These are phyloP conservation scores for Epistrophe eligans DNA, from an alignment of 2,888 invertebrate species.

Conservation along the genomic window DNA sequence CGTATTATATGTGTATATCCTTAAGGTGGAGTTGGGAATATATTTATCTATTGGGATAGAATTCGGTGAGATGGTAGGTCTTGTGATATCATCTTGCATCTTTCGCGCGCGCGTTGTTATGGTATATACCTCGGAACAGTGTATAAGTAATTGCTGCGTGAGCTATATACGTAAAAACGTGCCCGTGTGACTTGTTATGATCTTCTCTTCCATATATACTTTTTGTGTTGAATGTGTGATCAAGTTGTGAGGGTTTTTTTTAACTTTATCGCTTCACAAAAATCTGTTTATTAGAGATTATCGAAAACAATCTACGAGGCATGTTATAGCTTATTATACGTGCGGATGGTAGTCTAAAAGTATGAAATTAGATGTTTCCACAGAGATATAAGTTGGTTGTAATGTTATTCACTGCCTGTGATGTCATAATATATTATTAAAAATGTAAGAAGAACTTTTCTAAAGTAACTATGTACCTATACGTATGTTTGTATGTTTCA, in stretches of 20 bases:
- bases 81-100: slow-evolving; percentile 70
- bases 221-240: slow-evolving; percentile 48
- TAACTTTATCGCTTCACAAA: slow-evolving; percentile 48
- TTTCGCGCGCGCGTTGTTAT: slow-evolving; percentile 25
- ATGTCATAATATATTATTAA: background rate
- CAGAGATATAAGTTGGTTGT: slow-evolving; percentile 11
- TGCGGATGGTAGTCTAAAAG: background rate
- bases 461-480: background rate
- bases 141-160: slow-evolving; percentile 75
- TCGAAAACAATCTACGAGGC: slow-evolving; percentile 57
- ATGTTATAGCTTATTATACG: slow-evolving; percentile 34
- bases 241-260: slow-evolving; percentile 29
- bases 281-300: slow-evolving; percentile 67
- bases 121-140: slow-evolving; percentile 35
- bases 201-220: slow-evolving; percentile 7
- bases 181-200: slow-evolving; percentile 63
- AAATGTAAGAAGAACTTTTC: background rate
- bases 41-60: background rate
- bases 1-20: slow-evolving; percentile 3
- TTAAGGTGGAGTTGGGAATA: background rate
- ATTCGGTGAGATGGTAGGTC: slow-evolving; percentile 51
- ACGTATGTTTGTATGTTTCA: no score
- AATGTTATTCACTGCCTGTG: background rate
- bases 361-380: background rate
- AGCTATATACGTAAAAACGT: slow-evolving; percentile 70